Evolutionary conservation across 2,797 vertebrate genomes (phyloP), one percentile per base, ranked within the genome.

Genomic region (Sebastes iracundus): DNA sequence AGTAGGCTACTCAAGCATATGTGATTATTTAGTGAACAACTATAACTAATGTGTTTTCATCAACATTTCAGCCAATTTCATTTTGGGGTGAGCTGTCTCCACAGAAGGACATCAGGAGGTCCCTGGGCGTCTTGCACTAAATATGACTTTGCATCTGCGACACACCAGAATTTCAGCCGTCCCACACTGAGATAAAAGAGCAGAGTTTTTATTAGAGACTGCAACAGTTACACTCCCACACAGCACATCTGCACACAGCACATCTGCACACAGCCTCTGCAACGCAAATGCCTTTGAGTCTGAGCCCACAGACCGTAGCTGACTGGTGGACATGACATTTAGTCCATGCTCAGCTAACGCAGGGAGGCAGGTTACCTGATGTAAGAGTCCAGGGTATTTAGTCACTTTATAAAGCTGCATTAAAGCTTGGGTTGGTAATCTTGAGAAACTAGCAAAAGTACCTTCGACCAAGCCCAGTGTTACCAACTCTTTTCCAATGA

Each of bases 171-270:
- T 16, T 28, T 38, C 14, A 66, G 33, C 35, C n/a, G 58, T 81
- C 75, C 81, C 80, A 82, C 81, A 22, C 60, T 0, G 1, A 81
- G 78, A 86, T 90, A 77, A 84, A 88, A 91, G 78, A 46, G 35
- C 69, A 9, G 59, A 13, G 28, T 55, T 71, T 67, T 88, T 83
- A 91, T 89, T 89, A 80, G 73, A 89, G 88, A 25, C 71, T 87
- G 75, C 82, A 75, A 83, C 46, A 61, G 82, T 35, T 28, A 46
- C 38, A 55, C 74, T 77, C 87, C 86, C 88, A 89, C 82, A 42
- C 53, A 20, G 72, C 71, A 87, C 84, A 91, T 87, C 75, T 85
- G 80, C 14, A 1, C 77, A 30, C 68, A 60, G 65, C 46, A 87
- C 84, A 90, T 87, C 75, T 85, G 81, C 14, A 1, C 76, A 32